phyloP scores from a whole-genome alignment of 92 coral and sea anemone species.

The Actinernus sp. region DNA sequence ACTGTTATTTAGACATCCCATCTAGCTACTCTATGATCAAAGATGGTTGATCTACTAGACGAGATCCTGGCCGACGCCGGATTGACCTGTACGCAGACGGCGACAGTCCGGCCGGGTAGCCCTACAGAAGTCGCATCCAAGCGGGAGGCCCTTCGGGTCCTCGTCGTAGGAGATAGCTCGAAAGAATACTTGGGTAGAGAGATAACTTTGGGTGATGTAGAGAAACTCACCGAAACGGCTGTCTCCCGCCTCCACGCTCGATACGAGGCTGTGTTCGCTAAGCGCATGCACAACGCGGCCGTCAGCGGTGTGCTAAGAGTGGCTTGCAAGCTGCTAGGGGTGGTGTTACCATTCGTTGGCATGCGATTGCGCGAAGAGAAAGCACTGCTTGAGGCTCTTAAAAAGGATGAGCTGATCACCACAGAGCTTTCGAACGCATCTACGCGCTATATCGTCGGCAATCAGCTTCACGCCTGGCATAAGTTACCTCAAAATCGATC shows the following conservation, averaged over 20 bases:
- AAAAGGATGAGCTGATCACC: not conserved
- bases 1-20: too few relatives aligned
- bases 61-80: not conserved
- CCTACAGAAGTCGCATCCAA: too few relatives aligned
- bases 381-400: not conserved
- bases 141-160: not conserved
- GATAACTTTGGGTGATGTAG: not conserved
- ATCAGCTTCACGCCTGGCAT: not conserved
- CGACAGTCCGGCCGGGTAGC: too few relatives aligned
- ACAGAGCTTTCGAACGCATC: conserved; percentile 1
- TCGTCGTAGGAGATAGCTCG: not conserved
- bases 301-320: conserved; percentile 1
- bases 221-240: not conserved
- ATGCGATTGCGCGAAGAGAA: not conserved
- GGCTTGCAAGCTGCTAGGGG: not conserved
- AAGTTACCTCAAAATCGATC: too few relatives aligned
- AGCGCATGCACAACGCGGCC: not conserved
- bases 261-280: not conserved
- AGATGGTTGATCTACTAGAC: too few relatives aligned
- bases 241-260: not conserved
- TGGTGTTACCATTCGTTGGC: not conserved
- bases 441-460: not conserved
- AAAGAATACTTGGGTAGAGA: not conserved
- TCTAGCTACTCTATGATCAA: too few relatives aligned
- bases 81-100: too few relatives aligned